Percentiles rank a stretch among this genome's conserved stretches.
phyloP scores from a whole-genome alignment of 2,888 invertebrate genomes.

The Oscheius sp. region DNA sequence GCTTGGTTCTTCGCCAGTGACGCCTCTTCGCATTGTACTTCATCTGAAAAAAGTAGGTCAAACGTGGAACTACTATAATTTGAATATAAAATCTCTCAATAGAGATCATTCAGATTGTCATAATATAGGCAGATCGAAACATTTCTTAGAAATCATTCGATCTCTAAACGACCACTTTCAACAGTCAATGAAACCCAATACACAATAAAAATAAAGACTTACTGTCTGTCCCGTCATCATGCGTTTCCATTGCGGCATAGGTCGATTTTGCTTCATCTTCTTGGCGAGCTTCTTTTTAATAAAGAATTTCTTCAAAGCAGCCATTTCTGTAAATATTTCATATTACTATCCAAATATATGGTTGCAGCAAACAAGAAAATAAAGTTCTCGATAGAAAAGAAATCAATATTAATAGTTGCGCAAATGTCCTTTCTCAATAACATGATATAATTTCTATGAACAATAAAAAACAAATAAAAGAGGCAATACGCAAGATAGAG shows the following conservation, averaged over 20 bases:
- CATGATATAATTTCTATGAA: too few relatives aligned
- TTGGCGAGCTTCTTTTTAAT: slow-evolving; percentile 97
- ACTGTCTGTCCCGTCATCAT: slow-evolving; percentile 98
- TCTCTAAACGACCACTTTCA: too few relatives aligned
- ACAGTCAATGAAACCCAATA: too few relatives aligned
- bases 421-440: not conserved
- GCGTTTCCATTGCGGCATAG: slow-evolving; percentile 98
- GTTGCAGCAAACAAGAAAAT: not conserved
- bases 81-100: too few relatives aligned
- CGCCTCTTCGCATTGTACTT: slow-evolving; percentile 74
- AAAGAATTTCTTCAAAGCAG: slow-evolving; percentile 96
- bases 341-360: too few relatives aligned
- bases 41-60: slow-evolving; percentile 55
- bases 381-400: not conserved
- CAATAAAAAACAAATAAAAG: too few relatives aligned
- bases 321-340: slow-evolving; percentile 76
- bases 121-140: too few relatives aligned
- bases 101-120: too few relatives aligned
- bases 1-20: slow-evolving; percentile 71
- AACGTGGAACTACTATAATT: too few relatives aligned
- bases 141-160: too few relatives aligned
- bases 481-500: too few relatives aligned
- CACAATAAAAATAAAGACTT: slow-evolving; percentile 77
- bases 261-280: slow-evolving; percentile 96
- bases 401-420: too few relatives aligned